Evolutionary conservation across 2,113 vertebrate species (phyloP), one percentile per base, ranked within the genome.

Genomic region (Nothoprocta perdicaria): DNA sequence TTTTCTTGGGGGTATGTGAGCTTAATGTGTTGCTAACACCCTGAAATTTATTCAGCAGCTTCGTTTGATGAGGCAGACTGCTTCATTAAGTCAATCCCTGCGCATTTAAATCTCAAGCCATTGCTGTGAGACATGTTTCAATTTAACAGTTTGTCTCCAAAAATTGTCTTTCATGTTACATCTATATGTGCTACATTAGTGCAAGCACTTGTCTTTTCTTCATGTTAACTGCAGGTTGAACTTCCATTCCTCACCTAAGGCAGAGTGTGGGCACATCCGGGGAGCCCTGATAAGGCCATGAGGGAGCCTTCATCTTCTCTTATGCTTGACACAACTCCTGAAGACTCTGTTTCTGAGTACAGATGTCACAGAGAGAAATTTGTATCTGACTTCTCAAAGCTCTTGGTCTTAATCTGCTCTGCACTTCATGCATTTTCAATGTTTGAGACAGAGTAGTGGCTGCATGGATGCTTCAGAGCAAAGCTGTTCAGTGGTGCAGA

Each of bases 31-130:
- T 74, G 72, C 6, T 85, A 87, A 80, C 41, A 80, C 7, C 12
- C 55, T 61, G 9, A 67, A 27, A 82, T 86, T 84, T 80, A 81
- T 62, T 61, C 21, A 68, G 35, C 18, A 89, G 21, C 14, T 93
- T 88, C 2, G 0, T 81, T 67, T 80, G 43, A 80, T 78, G 79
- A 90, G 43, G 19, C 10, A 80, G 43, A 27, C 9, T 88, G 27
- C 46, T 77, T 89, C 38, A 65, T 85, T 72, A 85, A 93, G 52
- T 60, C 50, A 63, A 71, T 84, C 53, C 27, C 38, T 27, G 52
- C 15, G 19, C 24, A 63, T 79, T 72, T 69, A 38, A n/a, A 58
- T 15, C 45, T 74, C 35, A 68, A 72, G 12, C 29, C 14, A 21
- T 27, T 57, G 41, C 65, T 53, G 9, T 75, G 26, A 93, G 58